Evolutionary conservation across 2,113 vertebrate genomes (phyloP), one percentile per base, ranked within the genome.

Genomic region (Calidris pugnax): DNA sequence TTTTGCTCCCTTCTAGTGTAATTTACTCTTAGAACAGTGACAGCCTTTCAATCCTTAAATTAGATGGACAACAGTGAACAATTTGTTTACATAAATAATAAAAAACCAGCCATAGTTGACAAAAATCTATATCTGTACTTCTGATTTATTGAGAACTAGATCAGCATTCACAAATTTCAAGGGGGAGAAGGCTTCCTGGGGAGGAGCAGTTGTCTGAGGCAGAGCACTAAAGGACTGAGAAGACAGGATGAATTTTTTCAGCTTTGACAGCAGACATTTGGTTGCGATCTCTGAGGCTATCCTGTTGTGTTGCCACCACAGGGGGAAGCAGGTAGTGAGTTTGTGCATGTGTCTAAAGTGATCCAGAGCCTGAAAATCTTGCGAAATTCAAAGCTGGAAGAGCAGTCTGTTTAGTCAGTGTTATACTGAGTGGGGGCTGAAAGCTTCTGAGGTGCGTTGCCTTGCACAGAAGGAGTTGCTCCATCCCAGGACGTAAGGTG

Each of bases 401-500:
- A 69, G 51, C 26, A 6, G 39, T 3, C 3, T 47, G 2, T 20
- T 33, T 2, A 19, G 53, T 27, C 14, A 5, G 17, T 11, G 2
- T 53, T 37, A 2, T 26, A 5, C 17, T 3, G 2, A 51, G 0
- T 2, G 14, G 71, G 27, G 63, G 2, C 2, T 0, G 7, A 33
- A 27, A 19, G 47, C 37, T 68, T 30, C 35, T 0, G 1, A 10
- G 51, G 51, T 5, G 19, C 7, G 0, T 9, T 30, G 56, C 47
- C 2, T 27, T 7, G 43, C 4, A 2, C 19, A 6, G 0, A 9
- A 12, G 33, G 32, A 60, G 23, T 63, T 19, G 5, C 64, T 90
- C 82, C 66, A 5, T 71, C 56, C 75, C 56, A 15, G 23, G 17
- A 91, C 97, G 4, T 89, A 14, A 94, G 97, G 82, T 97, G 97